Conservation (phyloP, 2,888 invertebrate genomes). For the Gisinianus flammeolus region DNA sequence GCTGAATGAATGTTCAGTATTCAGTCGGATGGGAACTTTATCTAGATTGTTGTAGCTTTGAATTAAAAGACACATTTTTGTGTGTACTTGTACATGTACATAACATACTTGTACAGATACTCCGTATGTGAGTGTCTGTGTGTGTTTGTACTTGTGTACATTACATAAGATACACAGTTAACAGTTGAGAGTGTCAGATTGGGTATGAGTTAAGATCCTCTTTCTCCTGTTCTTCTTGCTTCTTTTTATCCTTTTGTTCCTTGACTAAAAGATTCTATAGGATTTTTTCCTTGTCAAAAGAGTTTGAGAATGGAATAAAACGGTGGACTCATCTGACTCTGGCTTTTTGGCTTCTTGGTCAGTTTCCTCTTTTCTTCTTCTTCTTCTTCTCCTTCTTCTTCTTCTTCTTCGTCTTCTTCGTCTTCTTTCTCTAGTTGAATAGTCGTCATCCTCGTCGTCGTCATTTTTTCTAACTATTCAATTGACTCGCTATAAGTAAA, state of each 20-base stretch:
- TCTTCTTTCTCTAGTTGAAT: background rate
- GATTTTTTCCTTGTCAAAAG: background rate
- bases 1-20: no score
- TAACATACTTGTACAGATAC: background rate
- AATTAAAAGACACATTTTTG: background rate
- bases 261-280: no score
- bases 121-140: slow-evolving; percentile 29
- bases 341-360: background rate
- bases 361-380: background rate
- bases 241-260: no score
- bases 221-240: no score
- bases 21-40: no score
- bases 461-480: background rate
- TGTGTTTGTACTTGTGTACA: no score
- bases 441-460: background rate
- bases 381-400: background rate
- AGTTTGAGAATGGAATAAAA: background rate
- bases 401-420: background rate
- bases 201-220: no score
- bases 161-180: no score
- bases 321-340: background rate
- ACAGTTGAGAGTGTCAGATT: no score
- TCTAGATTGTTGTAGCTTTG: no score
- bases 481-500: background rate
- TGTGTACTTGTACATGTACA: background rate